A percentile compares a stretch with the other conserved stretches of the same genome.
These are phyloP conservation scores for Drosophila punjabiensis DNA, from an alignment of 1,140 invertebrate species.

Conservation along the genomic window DNA sequence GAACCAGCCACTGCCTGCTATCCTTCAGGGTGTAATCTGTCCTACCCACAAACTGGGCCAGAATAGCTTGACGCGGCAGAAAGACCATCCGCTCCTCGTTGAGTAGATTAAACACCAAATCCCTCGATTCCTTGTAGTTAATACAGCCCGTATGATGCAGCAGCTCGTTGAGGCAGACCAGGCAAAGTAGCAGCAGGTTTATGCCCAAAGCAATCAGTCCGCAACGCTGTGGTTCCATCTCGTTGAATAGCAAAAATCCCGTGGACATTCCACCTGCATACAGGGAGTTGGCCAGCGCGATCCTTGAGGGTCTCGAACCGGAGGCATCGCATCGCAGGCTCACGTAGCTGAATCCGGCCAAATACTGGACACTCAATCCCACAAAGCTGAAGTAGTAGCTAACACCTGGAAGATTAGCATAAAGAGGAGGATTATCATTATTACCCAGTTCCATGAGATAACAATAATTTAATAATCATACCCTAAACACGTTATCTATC, in stretches of 20 bases:
- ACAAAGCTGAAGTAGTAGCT: constrained; percentile 78
- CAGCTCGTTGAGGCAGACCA: constrained; percentile 70
- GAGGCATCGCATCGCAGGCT: constrained; percentile 64
- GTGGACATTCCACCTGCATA: constrained; percentile 58
- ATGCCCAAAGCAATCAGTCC: constrained; percentile 61
- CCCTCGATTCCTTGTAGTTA: constrained; percentile 72
- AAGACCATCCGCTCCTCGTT: constrained; percentile 77
- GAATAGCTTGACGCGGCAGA: constrained; percentile 59
- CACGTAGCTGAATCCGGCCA: constrained; percentile 73
- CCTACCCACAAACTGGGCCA: constrained; percentile 71
- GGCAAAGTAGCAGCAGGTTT: constrained; percentile 49
- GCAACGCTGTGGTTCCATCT: constrained; percentile 67
- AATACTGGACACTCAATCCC: constrained; percentile 63
- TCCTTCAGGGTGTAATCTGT: constrained; percentile 53
- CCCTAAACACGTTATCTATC: not conserved
- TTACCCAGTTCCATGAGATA: not conserved
- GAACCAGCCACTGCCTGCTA: constrained; percentile 71
- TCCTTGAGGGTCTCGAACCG: constrained; percentile 59
- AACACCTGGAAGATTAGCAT: constrained; percentile 44
- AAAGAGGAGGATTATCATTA: not conserved
- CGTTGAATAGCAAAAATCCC: constrained; percentile 77
- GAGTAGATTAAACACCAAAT: constrained; percentile 75
- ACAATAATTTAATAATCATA: constrained; percentile 6
- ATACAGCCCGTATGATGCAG: constrained; percentile 66
- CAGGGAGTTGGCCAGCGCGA: constrained; percentile 66